Percentiles rank a stretch among this genome's conserved stretches.
These are phyloP conservation scores for Nomada fabriciana DNA, from an alignment of 2,888 invertebrate species.

Conservation along the genomic window DNA sequence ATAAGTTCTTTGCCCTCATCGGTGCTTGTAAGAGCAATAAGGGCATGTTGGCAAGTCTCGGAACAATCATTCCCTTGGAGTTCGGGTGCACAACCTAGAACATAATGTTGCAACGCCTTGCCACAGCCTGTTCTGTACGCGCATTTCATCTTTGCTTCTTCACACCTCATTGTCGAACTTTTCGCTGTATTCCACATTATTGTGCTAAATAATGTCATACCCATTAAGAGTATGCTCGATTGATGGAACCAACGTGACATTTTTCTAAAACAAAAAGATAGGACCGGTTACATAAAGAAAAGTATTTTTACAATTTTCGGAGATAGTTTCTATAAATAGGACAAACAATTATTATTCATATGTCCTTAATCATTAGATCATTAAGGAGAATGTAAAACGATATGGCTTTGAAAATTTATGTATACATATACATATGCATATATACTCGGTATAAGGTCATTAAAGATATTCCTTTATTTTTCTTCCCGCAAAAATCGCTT, in stretches of 20 bases:
- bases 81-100: constrained; percentile 90
- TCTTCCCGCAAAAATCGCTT: too few relatives aligned
- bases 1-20: constrained; percentile 92
- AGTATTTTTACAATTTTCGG: background rate
- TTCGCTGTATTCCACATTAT: constrained; percentile 65
- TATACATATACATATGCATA: too few relatives aligned
- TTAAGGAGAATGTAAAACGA: too few relatives aligned
- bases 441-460: too few relatives aligned
- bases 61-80: constrained; percentile 89
- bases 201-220: constrained; percentile 66
- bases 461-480: too few relatives aligned
- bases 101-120: constrained; percentile 91
- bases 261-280: constrained; percentile 60
- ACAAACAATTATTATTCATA: too few relatives aligned
- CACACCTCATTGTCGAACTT: constrained; percentile 85
- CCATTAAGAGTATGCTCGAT: constrained; percentile 70
- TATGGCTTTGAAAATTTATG: too few relatives aligned
- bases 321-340: background rate
- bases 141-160: constrained; percentile 90
- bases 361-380: too few relatives aligned
- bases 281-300: background rate
- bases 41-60: constrained; percentile 90
- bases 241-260: constrained; percentile 76
- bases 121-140: constrained; percentile 92
- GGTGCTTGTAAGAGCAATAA: constrained; percentile 92